A percentile compares a stretch with the other conserved stretches of the same genome.
phyloP scores from a whole-genome alignment of 2,113 vertebrate species.

The Hiodon tergisus region DNA sequence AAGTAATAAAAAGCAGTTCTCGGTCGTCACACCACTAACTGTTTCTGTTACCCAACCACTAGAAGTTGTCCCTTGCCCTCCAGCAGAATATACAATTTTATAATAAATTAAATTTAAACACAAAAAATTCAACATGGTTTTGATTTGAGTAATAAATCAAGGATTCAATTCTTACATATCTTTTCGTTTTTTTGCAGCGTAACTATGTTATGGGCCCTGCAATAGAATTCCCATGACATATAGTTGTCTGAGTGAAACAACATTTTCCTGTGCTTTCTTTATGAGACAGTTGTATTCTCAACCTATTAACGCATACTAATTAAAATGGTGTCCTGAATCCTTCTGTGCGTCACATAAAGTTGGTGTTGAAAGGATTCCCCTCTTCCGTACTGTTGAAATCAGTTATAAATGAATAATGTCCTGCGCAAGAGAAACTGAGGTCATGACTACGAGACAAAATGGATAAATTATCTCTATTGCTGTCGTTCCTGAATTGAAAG shows the following conservation, averaged over 20 bases:
- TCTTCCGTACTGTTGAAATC: not conserved
- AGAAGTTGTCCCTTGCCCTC: not conserved
- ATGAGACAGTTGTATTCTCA: not conserved
- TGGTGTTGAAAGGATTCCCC: not conserved
- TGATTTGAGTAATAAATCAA: constrained; percentile 3
- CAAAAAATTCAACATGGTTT: constrained; percentile 1
- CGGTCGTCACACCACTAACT: not conserved
- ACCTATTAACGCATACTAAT: too few species aligned
- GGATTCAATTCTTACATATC: not conserved
- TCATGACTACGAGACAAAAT: too few species aligned
- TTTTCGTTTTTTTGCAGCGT: not conserved
- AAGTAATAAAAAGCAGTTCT: not conserved
- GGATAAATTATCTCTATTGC: too few species aligned
- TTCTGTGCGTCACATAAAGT: too few species aligned
- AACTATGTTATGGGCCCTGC: not conserved
- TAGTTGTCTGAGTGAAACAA: too few species aligned
- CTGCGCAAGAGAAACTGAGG: too few species aligned
- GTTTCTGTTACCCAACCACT: not conserved
- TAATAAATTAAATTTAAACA: not conserved
- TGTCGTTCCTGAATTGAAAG: too few species aligned
- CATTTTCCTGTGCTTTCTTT: not conserved
- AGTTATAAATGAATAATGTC: not conserved
- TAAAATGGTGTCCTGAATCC: too few species aligned
- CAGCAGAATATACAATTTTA: not conserved
- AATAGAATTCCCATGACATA: not conserved